phyloP scores from a whole-genome alignment of 2,888 invertebrate genomes.

The Neelides folsomi region DNA sequence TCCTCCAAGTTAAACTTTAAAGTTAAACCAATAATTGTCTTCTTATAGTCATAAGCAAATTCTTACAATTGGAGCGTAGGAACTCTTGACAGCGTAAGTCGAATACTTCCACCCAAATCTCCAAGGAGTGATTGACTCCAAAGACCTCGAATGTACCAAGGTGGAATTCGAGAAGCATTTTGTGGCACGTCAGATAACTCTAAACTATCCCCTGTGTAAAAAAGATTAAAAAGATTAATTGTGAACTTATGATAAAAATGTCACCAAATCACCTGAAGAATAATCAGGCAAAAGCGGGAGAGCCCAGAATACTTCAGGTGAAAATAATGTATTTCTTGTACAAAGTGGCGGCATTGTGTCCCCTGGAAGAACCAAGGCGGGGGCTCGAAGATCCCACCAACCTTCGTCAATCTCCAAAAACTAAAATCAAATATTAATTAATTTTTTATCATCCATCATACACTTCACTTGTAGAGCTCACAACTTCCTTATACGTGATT shows the following conservation, averaged over 20 bases:
- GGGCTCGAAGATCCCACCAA: conserved; percentile 33
- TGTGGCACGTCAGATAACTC: conserved; percentile 17
- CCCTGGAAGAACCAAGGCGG: conserved; percentile 34
- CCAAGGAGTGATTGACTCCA: conserved; percentile 35
- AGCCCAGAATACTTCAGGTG: conserved; percentile 35
- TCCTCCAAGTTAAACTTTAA: no score
- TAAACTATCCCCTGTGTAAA: conserved; percentile 9
- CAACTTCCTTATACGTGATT: no score
- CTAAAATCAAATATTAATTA: conserved; percentile 15
- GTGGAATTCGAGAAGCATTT: conserved; percentile 30
- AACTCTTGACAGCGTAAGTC: conserved; percentile 31
- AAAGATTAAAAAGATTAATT: neutral
- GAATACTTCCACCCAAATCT: conserved; percentile 33
- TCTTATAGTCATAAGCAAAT: no score
- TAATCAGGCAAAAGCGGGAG: conserved; percentile 33
- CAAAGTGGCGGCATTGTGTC: conserved; percentile 34
- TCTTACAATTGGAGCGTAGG: conserved; percentile 27
- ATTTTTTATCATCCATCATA: no score
- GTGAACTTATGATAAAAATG: neutral
- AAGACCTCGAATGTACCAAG: conserved; percentile 33
- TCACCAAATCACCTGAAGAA: conserved; percentile 27
- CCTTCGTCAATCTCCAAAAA: conserved; percentile 34
- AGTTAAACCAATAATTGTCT: no score
- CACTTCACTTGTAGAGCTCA: no score
- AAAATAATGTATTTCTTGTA: conserved; percentile 33